Evolutionary conservation across 2,797 vertebrate genomes (phyloP), one percentile per base, ranked within the genome.

Genomic region (Hydrolagus colliei): DNA sequence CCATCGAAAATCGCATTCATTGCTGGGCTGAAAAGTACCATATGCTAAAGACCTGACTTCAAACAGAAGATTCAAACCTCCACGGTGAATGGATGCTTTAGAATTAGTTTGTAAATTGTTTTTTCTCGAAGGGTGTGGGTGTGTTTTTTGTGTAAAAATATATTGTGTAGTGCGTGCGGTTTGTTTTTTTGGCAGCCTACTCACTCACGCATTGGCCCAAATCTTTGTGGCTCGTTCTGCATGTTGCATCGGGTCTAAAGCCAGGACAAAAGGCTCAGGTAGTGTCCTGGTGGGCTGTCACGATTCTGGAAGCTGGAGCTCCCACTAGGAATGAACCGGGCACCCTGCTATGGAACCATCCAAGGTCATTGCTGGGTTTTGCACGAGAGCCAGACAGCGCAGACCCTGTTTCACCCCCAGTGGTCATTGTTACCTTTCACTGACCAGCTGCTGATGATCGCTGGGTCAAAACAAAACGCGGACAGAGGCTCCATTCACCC

Each of bases 391-490:
- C 89, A 90, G 90, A 91, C 88, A 86, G 91, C 87, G 20, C 90
- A 92, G 78, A 86, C 88, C 91, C 89, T 87, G 75, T 87, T 91
- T 75, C 87, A 89, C 87, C 52, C 41, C 90, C 73, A 18, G 86
- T 35, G 85, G 90, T 89, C 92, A 92, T 91, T 91, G 92, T 91
- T 90, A 88, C 89, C 91, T 91, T 89, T 87, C 91, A 91, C 91
- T 93, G 95, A 93, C 94, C 95, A 95, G 94, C 95, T 95, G 94
- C 91, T 90, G 90, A 90, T 89, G 87, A 91, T 93, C 89, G 86
- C 88, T 87, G 32, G 88, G 89, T 90, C 88, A 85, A 89, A 92
- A 91, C 91, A 90, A 91, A 92, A 90, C 73, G 91, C 86, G 90
- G 89, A 92, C 91, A 90, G 91, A 90, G 91, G 86, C 86, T 61